Conservation (phyloP, 2,113 vertebrate genomes). For the Leptocoma aspasia region DNA sequence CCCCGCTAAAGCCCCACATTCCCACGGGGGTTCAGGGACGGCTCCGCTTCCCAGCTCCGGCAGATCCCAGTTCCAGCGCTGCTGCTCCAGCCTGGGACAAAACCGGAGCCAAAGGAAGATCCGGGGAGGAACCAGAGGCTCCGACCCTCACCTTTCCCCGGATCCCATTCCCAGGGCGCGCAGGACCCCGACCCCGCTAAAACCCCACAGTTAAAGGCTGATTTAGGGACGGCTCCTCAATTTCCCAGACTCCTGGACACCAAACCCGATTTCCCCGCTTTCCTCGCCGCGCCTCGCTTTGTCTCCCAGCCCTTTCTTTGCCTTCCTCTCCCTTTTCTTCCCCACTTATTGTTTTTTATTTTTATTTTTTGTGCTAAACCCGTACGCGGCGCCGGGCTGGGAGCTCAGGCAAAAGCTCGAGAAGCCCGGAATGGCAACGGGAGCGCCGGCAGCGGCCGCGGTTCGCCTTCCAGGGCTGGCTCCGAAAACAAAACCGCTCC, state of each 20-base stretch:
- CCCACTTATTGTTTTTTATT: neutral
- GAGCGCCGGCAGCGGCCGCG: too few relatives aligned
- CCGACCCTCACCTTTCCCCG: neutral
- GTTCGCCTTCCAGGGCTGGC: conserved; percentile 63
- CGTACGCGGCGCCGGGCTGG: neutral
- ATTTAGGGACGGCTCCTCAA: conserved; percentile 1
- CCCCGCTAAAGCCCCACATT: neutral
- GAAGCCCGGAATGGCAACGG: too few relatives aligned
- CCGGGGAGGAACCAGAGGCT: neutral
- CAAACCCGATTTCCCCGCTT: neutral
- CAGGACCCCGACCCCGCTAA: neutral
- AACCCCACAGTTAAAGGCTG: neutral
- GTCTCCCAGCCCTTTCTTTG: neutral
- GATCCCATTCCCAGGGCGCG: rapidly evolving
- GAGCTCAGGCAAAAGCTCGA: too few relatives aligned
- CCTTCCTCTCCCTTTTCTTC: neutral
- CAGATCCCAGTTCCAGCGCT: neutral
- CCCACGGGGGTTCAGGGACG: neutral
- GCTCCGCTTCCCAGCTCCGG: neutral
- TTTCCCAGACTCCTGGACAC: neutral
- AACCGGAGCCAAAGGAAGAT: rapidly evolving
- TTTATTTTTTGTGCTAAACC: neutral
- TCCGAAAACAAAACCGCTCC: conserved; percentile 71
- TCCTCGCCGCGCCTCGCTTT: neutral
- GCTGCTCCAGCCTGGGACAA: neutral